Conservation (phyloP, 1,140 invertebrate species). For the Pseudomyrmex dendroicus region DNA sequence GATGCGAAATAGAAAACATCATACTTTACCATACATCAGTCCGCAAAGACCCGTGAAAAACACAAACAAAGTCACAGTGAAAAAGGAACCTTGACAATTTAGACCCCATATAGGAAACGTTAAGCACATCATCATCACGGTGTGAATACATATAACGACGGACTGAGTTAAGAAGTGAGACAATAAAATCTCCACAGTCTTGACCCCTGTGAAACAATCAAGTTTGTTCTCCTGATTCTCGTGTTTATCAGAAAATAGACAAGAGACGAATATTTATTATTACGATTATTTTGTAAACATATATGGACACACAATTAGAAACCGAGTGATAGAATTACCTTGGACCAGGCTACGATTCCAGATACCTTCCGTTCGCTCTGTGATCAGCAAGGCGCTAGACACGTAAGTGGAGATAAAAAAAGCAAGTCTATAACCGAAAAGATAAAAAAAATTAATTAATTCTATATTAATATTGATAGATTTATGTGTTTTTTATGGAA, state of each 20-base stretch:
- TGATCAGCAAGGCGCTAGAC: conserved; percentile 92
- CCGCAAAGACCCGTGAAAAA: conserved; percentile 88
- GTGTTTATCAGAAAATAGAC: neutral
- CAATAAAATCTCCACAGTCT: conserved; percentile 88
- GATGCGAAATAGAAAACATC: too few relatives aligned
- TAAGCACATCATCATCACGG: conserved; percentile 86
- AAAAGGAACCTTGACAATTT: conserved; percentile 87
- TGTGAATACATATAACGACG: conserved; percentile 90
- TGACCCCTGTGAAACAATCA: conserved; percentile 85
- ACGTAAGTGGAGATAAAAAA: conserved; percentile 93
- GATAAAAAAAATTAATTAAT: neutral
- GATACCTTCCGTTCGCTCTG: conserved; percentile 92
- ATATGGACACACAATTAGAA: neutral
- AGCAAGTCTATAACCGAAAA: conserved; percentile 87
- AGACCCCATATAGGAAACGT: conserved; percentile 87
- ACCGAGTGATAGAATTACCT: conserved; percentile 83
- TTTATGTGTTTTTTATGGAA: conserved; percentile 3
- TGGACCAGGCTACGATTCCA: conserved; percentile 91
- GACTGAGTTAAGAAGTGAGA: conserved; percentile 92
- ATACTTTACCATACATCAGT: conserved; percentile 88
- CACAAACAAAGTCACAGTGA: conserved; percentile 85
- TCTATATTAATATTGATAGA: too few relatives aligned
- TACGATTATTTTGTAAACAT: too few relatives aligned
- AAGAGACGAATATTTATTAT: neutral
- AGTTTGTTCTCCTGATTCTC: neutral